phyloP scores from a whole-genome alignment of 2,888 invertebrate species.

The Hyposoter didymator region DNA sequence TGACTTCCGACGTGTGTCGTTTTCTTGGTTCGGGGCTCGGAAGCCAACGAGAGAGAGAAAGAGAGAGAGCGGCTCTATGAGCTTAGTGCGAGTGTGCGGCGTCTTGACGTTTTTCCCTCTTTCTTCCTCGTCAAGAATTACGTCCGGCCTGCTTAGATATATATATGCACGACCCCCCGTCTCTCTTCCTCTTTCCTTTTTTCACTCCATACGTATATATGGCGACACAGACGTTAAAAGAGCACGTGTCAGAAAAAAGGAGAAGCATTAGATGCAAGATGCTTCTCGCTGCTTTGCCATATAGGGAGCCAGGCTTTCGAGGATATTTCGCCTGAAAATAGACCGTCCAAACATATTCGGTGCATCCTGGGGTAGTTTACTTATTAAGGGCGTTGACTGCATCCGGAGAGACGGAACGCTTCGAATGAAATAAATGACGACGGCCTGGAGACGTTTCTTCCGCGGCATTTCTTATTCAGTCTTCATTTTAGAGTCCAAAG shows the following conservation, averaged over 20 bases:
- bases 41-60: not conserved
- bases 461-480: not conserved
- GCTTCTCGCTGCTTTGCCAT: conserved; percentile 34
- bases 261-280: conserved; percentile 53
- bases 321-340: conserved; percentile 61
- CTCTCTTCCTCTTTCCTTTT: not conserved
- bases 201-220: conserved; percentile 1
- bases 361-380: conserved; percentile 43
- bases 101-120: conserved; percentile 49
- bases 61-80: conserved; percentile 11
- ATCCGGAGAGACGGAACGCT: not conserved
- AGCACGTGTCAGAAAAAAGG: conserved; percentile 59
- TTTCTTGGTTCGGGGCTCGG: conserved; percentile 38
- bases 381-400: conserved; percentile 37
- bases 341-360: conserved; percentile 32
- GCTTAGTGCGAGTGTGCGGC: conserved; percentile 41
- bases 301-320: conserved; percentile 44
- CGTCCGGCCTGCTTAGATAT: conserved; percentile 57
- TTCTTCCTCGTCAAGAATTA: conserved; percentile 54
- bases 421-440: conserved; percentile 3
- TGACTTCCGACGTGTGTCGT: conserved; percentile 62
- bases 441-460: not conserved
- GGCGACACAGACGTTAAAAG: not conserved
- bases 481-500: not conserved
- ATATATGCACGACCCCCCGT: conserved; percentile 18